These are phyloP conservation scores for Siniperca chuatsi DNA, from an alignment of 2,113 vertebrate genomes.

Conservation along the genomic window DNA sequence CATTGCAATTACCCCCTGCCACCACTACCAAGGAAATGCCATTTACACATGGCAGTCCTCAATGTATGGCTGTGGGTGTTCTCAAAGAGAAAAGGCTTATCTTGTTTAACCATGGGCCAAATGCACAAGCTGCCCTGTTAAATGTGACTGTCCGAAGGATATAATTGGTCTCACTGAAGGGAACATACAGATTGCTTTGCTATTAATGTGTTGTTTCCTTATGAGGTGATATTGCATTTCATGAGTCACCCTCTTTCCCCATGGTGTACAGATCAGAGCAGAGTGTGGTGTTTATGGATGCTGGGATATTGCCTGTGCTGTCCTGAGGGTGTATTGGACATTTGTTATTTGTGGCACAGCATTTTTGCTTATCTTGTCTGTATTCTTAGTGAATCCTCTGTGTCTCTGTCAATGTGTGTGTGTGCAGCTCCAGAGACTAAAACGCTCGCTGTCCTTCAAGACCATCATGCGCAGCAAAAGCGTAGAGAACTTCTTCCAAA, in stretches of 20 bases:
- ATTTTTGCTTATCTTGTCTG: conserved; percentile 50
- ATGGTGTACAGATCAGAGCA: conserved; percentile 12
- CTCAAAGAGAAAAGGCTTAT: conserved; percentile 43
- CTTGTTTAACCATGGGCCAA: conserved; percentile 40
- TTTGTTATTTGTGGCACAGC: conserved; percentile 55
- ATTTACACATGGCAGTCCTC: conserved; percentile 6
- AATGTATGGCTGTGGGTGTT: conserved; percentile 15
- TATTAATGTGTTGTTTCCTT: conserved; percentile 41
- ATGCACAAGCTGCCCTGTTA: neutral
- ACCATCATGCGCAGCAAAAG: conserved; percentile 93
- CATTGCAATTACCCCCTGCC: conserved; percentile 22
- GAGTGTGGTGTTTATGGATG: conserved; percentile 62
- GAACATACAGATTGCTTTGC: conserved; percentile 8
- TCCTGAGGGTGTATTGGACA: conserved; percentile 53
- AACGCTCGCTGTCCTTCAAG: conserved; percentile 92
- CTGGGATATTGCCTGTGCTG: conserved; percentile 59
- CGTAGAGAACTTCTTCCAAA: conserved; percentile 93
- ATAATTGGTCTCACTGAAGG: neutral
- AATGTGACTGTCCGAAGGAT: neutral
- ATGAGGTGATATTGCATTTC: conserved; percentile 60
- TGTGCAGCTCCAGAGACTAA: conserved; percentile 89
- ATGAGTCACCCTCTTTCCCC: conserved; percentile 49
- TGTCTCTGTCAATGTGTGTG: conserved; percentile 34
- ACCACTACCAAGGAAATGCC: neutral
- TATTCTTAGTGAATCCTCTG: conserved; percentile 43